phyloP scores from a whole-genome alignment of 2,888 invertebrate genomes.

The Drosophila macrothrix region DNA sequence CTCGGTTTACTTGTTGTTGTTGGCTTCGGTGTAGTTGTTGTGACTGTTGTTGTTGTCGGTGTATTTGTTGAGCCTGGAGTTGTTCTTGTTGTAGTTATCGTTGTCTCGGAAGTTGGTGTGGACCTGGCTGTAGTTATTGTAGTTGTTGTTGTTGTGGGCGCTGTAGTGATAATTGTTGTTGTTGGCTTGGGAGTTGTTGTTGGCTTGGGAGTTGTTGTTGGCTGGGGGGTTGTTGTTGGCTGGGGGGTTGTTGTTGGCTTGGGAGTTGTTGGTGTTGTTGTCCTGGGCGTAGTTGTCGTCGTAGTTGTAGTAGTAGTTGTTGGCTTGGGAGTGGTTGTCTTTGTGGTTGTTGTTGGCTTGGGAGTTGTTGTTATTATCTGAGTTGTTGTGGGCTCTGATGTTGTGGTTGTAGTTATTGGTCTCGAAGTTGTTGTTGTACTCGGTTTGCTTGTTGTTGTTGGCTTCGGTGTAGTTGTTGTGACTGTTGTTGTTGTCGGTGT shows the following conservation, averaged over 20 bases:
- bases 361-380: conserved; percentile 9
- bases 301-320: too few species aligned
- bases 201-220: conserved; percentile 14
- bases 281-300: not conserved
- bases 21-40: not conserved
- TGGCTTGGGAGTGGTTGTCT: conserved; percentile 1
- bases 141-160: conserved; percentile 14
- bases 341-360: conserved; percentile 2
- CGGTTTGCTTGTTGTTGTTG: conserved; percentile 9
- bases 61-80: not conserved
- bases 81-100: not conserved
- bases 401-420: conserved; percentile 5
- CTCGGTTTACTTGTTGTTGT: conserved; percentile 6
- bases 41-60: conserved; percentile 7
- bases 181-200: conserved; percentile 12
- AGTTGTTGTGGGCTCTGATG: not conserved
- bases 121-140: conserved; percentile 1
- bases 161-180: not conserved
- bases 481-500: too few species aligned
- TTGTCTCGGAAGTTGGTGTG: not conserved
- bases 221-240: conserved; percentile 7
- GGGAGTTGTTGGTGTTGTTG: conserved; percentile 5
- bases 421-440: conserved; percentile 3
- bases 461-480: not conserved
- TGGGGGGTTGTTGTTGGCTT: not conserved